Base-by-base conservation (phyloP, 2,888 invertebrate genomes). In the Apamea epomidion region DNA sequence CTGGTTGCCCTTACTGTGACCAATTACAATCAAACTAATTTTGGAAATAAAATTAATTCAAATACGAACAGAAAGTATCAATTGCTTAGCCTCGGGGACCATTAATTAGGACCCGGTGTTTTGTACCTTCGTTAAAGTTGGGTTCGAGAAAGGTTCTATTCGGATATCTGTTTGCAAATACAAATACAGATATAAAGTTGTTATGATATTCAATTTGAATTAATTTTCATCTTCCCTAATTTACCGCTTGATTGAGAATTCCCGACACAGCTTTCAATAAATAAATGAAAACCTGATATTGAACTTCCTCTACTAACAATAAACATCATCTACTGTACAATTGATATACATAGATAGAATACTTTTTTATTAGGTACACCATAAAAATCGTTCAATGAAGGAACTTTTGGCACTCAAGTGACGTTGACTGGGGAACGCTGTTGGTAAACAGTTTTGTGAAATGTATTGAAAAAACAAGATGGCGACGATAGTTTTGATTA, bases 91-190 rank as follows among this genome's bases (percentile, higher is more conserved):
- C 78, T 80, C 62, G 54, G 72, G 84, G 72, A 69, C 65, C 32
- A 79, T 79, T 82, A 79, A 82, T 82, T 84, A 84, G 70, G 37
- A 37, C 68, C 68, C 72, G 37, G 54, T 79, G 48, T 79, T 84
- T 83, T 82, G 67, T 72, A 84, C 84, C 82, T 82, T 84, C 84
- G 79, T 67, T 84, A 79, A 84, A 84, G 80, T 72, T 72, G 62
- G 71, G 12, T 16, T 45, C 54, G 25, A 62, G 21, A 70, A 78
- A 72, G 84, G 67, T 84, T 60, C 1, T 68, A 62, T 62, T 78
- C 10, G 14, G 67, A 54, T 54, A 84, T 72, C 45, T 78, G 78
- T 82, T 84, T 84, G 37, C 10, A 45, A 60, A 71, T 71, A 67
- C n/a, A 62, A 62, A 62, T 18, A 54, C 21, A 60, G 60, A 68